phyloP scores from a whole-genome alignment of 2,797 vertebrate genomes.

The Pteronotus mesoamericanus region DNA sequence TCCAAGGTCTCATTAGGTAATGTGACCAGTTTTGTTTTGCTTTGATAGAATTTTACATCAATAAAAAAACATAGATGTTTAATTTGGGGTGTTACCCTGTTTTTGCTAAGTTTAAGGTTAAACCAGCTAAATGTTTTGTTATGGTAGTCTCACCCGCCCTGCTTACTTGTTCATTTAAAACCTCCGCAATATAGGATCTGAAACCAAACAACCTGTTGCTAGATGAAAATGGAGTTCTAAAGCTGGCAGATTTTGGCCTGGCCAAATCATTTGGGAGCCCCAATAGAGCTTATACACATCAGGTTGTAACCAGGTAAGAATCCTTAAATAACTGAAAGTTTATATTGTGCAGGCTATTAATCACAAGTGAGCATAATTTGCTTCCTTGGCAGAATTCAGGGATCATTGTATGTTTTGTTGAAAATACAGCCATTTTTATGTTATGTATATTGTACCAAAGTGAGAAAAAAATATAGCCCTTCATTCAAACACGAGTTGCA shows the following conservation, averaged over 20 bases:
- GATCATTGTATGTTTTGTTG: not conserved
- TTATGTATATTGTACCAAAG: not conserved
- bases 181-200: conserved; percentile 87
- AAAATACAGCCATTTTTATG: not conserved
- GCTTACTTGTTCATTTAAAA: conserved; percentile 47
- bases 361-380: not conserved
- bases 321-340: not conserved
- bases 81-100: not conserved
- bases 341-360: not conserved
- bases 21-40: not conserved
- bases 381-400: not conserved
- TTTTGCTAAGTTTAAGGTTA: conserved; percentile 30
- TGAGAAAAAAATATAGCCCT: not conserved
- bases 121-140: not conserved
- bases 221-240: conserved; percentile 94
- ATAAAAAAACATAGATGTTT: not conserved
- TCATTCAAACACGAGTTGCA: not conserved
- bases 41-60: not conserved
- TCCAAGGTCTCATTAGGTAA: not conserved
- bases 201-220: conserved; percentile 98
- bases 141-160: not conserved
- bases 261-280: conserved; percentile 98
- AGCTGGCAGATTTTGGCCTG: conserved; percentile 97
- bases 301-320: conserved; percentile 96
- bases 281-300: conserved; percentile 96